These are phyloP conservation scores for Drosophila paracracens DNA, from an alignment of 2,888 invertebrate species.

Conservation along the genomic window DNA sequence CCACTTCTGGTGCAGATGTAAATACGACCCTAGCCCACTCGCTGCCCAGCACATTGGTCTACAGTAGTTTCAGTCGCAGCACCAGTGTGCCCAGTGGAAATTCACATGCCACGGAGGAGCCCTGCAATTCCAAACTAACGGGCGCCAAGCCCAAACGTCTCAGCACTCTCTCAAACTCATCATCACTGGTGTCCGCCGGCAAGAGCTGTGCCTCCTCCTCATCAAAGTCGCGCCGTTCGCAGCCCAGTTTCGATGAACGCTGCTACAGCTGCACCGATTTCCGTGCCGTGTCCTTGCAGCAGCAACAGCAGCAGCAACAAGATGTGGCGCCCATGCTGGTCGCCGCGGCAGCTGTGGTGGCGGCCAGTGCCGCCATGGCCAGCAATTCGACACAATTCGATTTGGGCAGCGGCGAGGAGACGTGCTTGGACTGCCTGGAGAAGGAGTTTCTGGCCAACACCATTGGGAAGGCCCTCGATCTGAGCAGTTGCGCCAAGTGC, in stretches of 20 bases:
- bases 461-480: constrained; percentile 82
- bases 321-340: constrained; percentile 63
- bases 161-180: constrained; percentile 75
- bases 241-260: constrained; percentile 81
- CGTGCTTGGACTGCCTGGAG: constrained; percentile 84
- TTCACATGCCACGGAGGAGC: constrained; percentile 37
- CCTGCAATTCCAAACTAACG: constrained; percentile 64
- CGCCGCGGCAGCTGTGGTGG: constrained; percentile 63
- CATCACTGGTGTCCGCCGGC: constrained; percentile 70
- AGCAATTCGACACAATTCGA: constrained; percentile 65
- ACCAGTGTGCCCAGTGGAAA: constrained; percentile 61
- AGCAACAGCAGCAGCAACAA: constrained; percentile 28
- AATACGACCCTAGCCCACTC: constrained; percentile 66
- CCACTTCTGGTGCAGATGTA: constrained; percentile 28
- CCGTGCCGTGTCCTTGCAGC: constrained; percentile 58
- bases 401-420: constrained; percentile 78
- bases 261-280: constrained; percentile 81
- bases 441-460: constrained; percentile 84
- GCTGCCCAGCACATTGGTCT: constrained; percentile 72
- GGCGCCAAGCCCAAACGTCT: constrained; percentile 84
- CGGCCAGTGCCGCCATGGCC: constrained; percentile 51
- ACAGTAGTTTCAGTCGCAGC: constrained; percentile 66
- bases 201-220: constrained; percentile 63
- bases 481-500: constrained; percentile 81
- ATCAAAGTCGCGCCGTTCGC: constrained; percentile 77